Conservation (phyloP, 1,140 invertebrate genomes). For the Aphelinus atriplicis region DNA sequence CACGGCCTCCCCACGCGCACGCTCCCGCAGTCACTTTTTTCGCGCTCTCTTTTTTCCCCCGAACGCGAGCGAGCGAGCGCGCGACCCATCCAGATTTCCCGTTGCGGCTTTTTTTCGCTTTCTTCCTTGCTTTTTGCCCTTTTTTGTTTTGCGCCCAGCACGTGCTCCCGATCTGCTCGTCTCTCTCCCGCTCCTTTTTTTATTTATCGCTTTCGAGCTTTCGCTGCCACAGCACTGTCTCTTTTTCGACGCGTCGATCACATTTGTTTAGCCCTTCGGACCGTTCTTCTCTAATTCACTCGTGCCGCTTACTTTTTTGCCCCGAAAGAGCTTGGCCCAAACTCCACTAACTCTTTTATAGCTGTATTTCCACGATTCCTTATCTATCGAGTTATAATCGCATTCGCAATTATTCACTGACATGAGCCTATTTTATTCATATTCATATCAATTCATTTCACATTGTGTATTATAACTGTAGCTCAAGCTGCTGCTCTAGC, state of each 20-base stretch:
- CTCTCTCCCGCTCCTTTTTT: conserved; percentile 29
- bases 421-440: no score
- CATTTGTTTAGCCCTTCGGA: conserved; percentile 12
- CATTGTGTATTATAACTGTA: no score
- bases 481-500: no score
- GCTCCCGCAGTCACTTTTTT: conserved; percentile 45
- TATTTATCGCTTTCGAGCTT: conserved; percentile 26
- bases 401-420: no score
- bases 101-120: conserved; percentile 46
- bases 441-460: no score
- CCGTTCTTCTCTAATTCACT: conserved; percentile 12
- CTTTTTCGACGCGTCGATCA: conserved; percentile 2
- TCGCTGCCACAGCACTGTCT: conserved; percentile 5
- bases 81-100: conserved; percentile 44
- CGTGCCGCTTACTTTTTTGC: no score
- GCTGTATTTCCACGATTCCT: no score
- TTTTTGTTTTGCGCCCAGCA: conserved; percentile 30
- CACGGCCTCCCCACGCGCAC: conserved; percentile 24
- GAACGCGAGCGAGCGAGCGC: not conserved
- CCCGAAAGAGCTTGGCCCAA: no score
- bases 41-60: conserved; percentile 36
- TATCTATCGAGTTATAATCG: no score
- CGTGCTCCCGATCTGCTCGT: not conserved
- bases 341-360: no score
- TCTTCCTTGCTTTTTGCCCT: conserved; percentile 12